These are phyloP conservation scores for Heliconius ethilla DNA, from an alignment of 2,888 invertebrate genomes.

Conservation along the genomic window DNA sequence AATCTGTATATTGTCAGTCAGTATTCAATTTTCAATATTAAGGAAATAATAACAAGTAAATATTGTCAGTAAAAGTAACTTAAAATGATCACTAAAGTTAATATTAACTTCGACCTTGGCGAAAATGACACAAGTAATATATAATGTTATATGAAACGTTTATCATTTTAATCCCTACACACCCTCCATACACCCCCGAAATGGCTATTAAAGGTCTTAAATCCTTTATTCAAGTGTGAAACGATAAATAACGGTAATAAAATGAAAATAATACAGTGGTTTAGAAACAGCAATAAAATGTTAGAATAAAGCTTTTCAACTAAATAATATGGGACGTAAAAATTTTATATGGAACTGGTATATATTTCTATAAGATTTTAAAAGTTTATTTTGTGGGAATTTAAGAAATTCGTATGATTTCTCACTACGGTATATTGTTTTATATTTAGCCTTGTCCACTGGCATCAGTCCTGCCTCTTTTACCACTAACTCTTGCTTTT, in stretches of 20 bases:
- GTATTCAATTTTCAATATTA: no score
- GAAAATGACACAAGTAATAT: not conserved
- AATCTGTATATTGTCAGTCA: no score
- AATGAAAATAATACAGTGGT: conserved; percentile 23
- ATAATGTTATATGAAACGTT: conserved; percentile 1
- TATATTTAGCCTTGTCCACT: no score
- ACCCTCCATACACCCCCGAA: conserved; percentile 17
- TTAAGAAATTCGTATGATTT: no score
- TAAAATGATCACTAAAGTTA: not conserved
- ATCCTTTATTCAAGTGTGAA: conserved; percentile 27
- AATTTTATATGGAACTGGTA: not conserved
- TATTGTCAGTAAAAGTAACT: no score
- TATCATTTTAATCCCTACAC: conserved; percentile 6
- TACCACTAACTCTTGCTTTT: no score
- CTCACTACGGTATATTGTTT: no score
- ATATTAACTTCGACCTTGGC: not conserved
- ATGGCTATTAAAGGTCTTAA: conserved; percentile 23
- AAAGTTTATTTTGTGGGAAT: no score
- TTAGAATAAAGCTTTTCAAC: not conserved
- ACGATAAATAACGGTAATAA: conserved; percentile 25
- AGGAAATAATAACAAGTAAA: no score
- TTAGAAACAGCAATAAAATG: conserved; percentile 21
- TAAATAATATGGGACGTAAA: not conserved
- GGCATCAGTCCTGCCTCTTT: not conserved
- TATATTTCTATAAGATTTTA: no score